Percentiles rank a stretch among this genome's conserved stretches.
Evolutionary conservation across 2,888 invertebrate genomes (phyloP).

Genomic region (Melieria omissa): DNA sequence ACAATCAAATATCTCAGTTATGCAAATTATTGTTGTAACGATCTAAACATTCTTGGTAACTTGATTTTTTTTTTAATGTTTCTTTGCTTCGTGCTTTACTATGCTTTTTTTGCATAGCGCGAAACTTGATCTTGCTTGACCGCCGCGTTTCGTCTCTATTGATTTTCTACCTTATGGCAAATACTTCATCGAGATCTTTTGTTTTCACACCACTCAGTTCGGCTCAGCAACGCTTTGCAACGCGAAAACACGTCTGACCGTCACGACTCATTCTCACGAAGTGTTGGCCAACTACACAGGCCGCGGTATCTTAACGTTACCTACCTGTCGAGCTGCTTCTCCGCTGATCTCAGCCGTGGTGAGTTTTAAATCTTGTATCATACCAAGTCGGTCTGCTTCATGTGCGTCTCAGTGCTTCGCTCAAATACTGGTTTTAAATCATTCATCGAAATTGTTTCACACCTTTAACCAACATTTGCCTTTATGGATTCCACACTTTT

Average conservation of each 20-base stretch:
- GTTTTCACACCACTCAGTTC: slow-evolving; percentile 1
- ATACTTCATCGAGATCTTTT: slow-evolving; percentile 19
- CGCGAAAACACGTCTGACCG: slow-evolving; percentile 55
- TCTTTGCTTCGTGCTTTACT: slow-evolving; percentile 1
- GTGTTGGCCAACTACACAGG: slow-evolving; percentile 35
- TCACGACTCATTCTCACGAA: slow-evolving; percentile 56
- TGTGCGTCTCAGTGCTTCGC: too few relatives aligned
- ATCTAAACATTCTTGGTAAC: neutral
- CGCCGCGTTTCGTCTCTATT: slow-evolving; percentile 39
- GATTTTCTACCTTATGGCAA: slow-evolving; percentile 27
- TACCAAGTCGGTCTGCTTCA: too few relatives aligned
- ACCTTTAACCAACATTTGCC: too few relatives aligned
- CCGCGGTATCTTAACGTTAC: slow-evolving; percentile 1
- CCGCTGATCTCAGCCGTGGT: slow-evolving; percentile 30
- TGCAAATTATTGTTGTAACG: neutral
- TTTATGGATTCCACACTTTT: too few relatives aligned
- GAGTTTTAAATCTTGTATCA: slow-evolving; percentile 12
- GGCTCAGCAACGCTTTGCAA: slow-evolving; percentile 31
- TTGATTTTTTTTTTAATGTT: neutral
- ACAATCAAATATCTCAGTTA: slow-evolving; percentile 9
- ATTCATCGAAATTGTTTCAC: too few relatives aligned
- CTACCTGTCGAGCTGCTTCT: slow-evolving; percentile 40
- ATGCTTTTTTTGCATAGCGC: slow-evolving; percentile 41
- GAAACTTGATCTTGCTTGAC: slow-evolving; percentile 59
- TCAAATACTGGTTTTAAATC: too few relatives aligned